A percentile compares a stretch with the other conserved stretches of the same genome.
Evolutionary conservation across 2,113 vertebrate genomes (phyloP).

Genomic region (Lampris incognitus): DNA sequence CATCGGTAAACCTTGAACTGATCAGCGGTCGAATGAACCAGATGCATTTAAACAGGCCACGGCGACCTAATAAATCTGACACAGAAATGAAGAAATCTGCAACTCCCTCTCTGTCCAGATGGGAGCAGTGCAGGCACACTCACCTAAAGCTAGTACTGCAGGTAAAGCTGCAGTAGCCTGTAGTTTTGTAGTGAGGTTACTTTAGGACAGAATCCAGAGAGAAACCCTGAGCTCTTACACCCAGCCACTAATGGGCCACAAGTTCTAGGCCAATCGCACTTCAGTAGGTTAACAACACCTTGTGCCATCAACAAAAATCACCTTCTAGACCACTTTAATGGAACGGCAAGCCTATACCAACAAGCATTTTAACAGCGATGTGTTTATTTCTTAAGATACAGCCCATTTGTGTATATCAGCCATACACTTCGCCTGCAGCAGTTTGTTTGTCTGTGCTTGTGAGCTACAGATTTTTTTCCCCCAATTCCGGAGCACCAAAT

Average conservation of each 20-base stretch:
- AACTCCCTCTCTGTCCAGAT: conserved; percentile 39
- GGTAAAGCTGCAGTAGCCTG: conserved; percentile 31
- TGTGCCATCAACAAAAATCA: conserved; percentile 1
- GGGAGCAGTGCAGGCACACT: conserved; percentile 48
- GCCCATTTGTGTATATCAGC: not conserved
- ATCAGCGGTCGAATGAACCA: too few relatives aligned
- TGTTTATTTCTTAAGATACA: conserved; percentile 3
- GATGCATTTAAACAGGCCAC: too few relatives aligned
- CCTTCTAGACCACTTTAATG: not conserved
- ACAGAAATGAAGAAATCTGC: not conserved
- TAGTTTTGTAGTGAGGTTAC: conserved; percentile 73
- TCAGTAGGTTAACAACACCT: not conserved
- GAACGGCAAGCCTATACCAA: not conserved
- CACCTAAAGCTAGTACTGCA: conserved; percentile 25
- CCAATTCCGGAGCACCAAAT: too few relatives aligned
- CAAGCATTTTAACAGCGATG: conserved; percentile 23
- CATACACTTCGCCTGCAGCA: too few relatives aligned
- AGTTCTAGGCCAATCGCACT: conserved; percentile 42
- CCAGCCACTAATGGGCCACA: conserved; percentile 40
- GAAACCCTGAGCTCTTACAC: conserved; percentile 73
- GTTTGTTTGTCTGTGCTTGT: too few relatives aligned
- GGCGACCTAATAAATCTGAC: too few relatives aligned
- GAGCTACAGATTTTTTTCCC: too few relatives aligned
- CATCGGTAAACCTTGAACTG: too few relatives aligned
- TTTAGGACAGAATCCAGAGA: conserved; percentile 80